Conservation (phyloP, 2,888 invertebrate genomes). For the Ganaspis brasiliensis region DNA sequence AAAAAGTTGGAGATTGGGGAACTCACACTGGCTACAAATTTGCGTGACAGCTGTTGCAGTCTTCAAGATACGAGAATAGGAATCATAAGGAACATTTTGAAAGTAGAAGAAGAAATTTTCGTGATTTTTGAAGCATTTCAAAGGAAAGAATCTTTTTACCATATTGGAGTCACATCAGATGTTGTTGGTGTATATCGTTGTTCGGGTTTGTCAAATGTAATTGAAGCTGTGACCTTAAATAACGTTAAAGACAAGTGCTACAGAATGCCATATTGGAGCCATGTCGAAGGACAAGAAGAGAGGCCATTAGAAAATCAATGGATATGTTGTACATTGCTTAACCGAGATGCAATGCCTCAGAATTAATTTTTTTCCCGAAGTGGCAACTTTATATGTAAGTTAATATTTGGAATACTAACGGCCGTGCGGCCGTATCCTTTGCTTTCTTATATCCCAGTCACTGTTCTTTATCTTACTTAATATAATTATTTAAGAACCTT, state of each 20-base stretch:
- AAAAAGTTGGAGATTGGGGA: background rate
- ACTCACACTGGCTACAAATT: background rate
- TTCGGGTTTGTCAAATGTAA: background rate
- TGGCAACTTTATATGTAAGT: background rate
- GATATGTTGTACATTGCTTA: constrained; percentile 7
- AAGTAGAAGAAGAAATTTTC: background rate
- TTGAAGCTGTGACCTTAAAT: background rate
- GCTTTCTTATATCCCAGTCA: background rate
- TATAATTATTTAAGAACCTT: constrained; percentile 8
- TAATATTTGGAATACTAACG: background rate
- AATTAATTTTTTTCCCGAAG: background rate
- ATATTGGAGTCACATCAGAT: constrained; percentile 1
- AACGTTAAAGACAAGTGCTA: background rate
- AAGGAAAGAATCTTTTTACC: background rate
- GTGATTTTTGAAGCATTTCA: constrained; percentile 11
- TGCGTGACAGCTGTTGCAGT: constrained; percentile 23
- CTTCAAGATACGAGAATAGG: constrained; percentile 5
- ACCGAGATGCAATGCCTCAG: background rate
- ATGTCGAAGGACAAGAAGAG: constrained; percentile 28
- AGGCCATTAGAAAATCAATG: background rate
- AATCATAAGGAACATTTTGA: constrained; percentile 16
- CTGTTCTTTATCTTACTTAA: background rate
- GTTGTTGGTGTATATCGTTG: background rate
- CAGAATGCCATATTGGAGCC: constrained; percentile 30
- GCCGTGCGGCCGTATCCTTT: background rate